Base-by-base conservation (phyloP, 2,888 invertebrate genomes). In the Tipula helvola region DNA sequence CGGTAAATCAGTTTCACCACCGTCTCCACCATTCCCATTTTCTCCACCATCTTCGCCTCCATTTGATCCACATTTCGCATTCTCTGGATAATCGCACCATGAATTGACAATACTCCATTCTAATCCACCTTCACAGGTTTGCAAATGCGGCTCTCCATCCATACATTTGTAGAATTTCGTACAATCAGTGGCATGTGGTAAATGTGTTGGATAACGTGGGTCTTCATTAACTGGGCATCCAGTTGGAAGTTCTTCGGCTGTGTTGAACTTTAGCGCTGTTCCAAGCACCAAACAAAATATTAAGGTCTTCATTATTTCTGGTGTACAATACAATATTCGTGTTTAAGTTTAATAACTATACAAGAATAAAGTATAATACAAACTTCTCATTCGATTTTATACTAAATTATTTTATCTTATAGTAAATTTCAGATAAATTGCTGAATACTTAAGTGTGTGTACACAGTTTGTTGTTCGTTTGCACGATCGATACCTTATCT, bases 101-200 rank as follows among this genome's bases (percentile, higher is more conserved):
- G 36, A 44, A 36, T 86, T 42, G 83, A 57, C 36, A 18, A 52
- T 57, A 57, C 86, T 87, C 57, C 87, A 88, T 13, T 87, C 86
- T 52, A 87, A 47, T n/a, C 87, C 88, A 1, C 57, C 57, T 5
- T 85, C 71, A 44, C 88, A 88, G 10, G 85, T n/a, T 7, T 87
- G 41, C n/a, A 85, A 86, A 83, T 85, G 47, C 1, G 83, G 86
- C 16, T 86, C 71, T 1, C 88, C 88, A 36, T 87, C 36, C 13
- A 85, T 71, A 18, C 88, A 88, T 18, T 87, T 84, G 36, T 87
- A 87, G 44, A 88, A 88, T 86, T 87, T 87, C 3, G 36, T 42
- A 85, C 88, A 88, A 52, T 87, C 84, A 4, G 86, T 42, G 8
- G 83, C 42, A 86, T 87, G 87, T 8, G 87, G 84, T 57, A 87